Evolutionary conservation across 2,888 invertebrate genomes (phyloP), one percentile per base, ranked within the genome.

Genomic region (Sphaerophoria rueppellii): DNA sequence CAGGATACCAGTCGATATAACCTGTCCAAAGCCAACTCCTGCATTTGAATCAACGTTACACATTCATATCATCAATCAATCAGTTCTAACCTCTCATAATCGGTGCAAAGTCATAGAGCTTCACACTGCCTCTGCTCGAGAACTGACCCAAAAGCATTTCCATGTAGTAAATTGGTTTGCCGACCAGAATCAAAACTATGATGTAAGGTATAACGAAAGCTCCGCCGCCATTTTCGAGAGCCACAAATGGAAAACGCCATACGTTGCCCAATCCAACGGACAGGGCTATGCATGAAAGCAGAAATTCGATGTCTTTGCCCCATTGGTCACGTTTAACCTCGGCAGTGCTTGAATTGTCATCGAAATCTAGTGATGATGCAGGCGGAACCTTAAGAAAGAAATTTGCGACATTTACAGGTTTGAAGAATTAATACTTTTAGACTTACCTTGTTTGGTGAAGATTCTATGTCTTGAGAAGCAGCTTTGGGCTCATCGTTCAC

Each of bases 141-240:
- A 95, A 96, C 90, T 96, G 96, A 0, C 96, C 96, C 52, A 96
- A 89, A 4, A 94, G 90, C 92, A 95, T 94, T 91, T 96, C 96
- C 92, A 96, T 91, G 88, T 95, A 95, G 88, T 96, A 95, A 71
- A 96, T 92, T 0, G 95, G 95, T 85, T 94, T 93, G 5, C 95
- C 95, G 43, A 95, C 93, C 58, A 95, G 88, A 37, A 94, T 90
- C 34, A 95, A 90, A 1, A 95, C 93, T 58, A 95, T 93, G 40
- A 95, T 89, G 87, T 95, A 95, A 0, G 95, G 95, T 81, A 95
- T 94, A 1, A 95, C 90, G 87, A 95, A 95, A 2, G 94, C 95
- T 0, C 94, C 95, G 0, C 95, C 95, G 0, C 95, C 95, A 88
- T 95, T 95, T 87, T 94, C 93, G 76, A 94, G 93, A 0, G 94